These are phyloP conservation scores for Pelecanoides urinatrix DNA, from an alignment of 2,113 vertebrate species.

Conservation along the genomic window DNA sequence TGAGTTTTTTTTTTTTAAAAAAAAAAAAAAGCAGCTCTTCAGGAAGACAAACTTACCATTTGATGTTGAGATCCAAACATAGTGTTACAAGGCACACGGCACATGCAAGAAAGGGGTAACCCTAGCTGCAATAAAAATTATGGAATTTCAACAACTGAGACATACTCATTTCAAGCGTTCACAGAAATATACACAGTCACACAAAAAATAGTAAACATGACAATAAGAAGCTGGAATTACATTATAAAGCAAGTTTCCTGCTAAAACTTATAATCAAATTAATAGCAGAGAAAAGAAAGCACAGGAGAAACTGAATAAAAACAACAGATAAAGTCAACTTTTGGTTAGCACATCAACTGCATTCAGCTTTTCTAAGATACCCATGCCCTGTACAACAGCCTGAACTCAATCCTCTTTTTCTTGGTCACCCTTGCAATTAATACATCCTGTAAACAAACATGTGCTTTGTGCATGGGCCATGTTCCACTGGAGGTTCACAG, in stretches of 20 bases:
- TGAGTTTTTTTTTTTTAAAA: too few relatives aligned
- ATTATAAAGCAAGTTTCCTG: background rate
- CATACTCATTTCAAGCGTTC: background rate
- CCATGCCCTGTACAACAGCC: background rate
- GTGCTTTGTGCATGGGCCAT: background rate
- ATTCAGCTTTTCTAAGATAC: background rate
- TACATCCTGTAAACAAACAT: background rate
- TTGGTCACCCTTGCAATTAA: background rate
- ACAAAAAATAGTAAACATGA: background rate
- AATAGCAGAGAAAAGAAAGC: background rate
- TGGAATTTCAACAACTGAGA: background rate
- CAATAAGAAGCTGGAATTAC: background rate
- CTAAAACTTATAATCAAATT: background rate
- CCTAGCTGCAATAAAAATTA: constrained; percentile 70
- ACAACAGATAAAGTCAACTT: background rate
- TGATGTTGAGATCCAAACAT: constrained; percentile 98
- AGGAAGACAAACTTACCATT: constrained; percentile 83
- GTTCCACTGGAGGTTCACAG: background rate
- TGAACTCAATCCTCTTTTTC: background rate
- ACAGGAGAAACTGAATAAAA: background rate
- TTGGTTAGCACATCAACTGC: background rate
- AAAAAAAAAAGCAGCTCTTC: background rate
- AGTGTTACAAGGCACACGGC: constrained; percentile 94
- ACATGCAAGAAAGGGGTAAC: constrained; percentile 82
- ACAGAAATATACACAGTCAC: background rate